phyloP scores from a whole-genome alignment of 92 coral and sea anemone genomes.

The Palythoa caribaeorum region DNA sequence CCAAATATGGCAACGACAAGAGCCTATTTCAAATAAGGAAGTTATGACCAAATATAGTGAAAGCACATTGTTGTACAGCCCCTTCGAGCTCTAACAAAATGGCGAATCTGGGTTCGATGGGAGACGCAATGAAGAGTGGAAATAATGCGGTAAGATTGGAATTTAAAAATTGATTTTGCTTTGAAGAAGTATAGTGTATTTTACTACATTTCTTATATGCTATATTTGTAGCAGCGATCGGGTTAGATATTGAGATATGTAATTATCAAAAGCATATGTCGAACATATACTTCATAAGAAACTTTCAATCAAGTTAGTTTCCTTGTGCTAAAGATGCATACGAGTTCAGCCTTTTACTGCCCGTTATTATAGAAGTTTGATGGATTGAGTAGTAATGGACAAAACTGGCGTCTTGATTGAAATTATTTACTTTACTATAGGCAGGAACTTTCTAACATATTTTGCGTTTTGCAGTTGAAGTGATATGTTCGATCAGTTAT shows the following conservation, averaged over 20 bases:
- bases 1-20: conserved; percentile 43
- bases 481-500: no score
- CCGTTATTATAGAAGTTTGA: no score
- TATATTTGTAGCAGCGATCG: not conserved
- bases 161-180: not conserved
- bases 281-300: no score
- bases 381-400: no score
- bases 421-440: no score
- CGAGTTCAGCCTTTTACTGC: no score
- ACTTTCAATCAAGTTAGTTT: no score
- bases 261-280: not conserved
- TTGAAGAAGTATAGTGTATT: not conserved
- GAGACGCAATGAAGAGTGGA: not conserved
- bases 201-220: not conserved
- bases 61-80: not conserved
- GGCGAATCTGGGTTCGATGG: conserved; percentile 35
- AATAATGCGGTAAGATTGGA: not conserved
- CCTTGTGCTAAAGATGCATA: no score
- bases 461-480: no score
- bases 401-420: no score
- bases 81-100: conserved; percentile 8
- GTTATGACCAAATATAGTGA: conserved; percentile 28
- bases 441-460: no score
- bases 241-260: not conserved
- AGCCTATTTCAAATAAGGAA: conserved; percentile 11